Evolutionary conservation across 2,888 invertebrate species (phyloP).

Genomic region (Drosophila hamatofila): DNA sequence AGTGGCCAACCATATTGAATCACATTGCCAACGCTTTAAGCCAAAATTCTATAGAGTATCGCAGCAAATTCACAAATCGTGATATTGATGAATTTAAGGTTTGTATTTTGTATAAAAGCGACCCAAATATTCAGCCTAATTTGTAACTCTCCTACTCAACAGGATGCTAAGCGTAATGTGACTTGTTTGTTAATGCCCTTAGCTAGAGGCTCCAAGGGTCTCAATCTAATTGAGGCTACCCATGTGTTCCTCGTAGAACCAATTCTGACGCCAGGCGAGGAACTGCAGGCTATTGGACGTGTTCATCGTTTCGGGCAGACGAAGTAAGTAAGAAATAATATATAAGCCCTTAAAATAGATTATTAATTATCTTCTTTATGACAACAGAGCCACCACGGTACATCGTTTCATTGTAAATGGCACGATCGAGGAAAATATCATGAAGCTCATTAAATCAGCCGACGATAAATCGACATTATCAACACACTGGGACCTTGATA

Average conservation of each 20-base stretch:
- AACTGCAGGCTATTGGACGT: slow-evolving; percentile 91
- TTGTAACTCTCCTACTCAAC: neutral
- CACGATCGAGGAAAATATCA: slow-evolving; percentile 90
- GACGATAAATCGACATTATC: slow-evolving; percentile 79
- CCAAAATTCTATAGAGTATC: slow-evolving; percentile 74
- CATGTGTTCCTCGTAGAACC: slow-evolving; percentile 92
- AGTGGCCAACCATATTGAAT: slow-evolving; percentile 85
- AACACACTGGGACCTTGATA: slow-evolving; percentile 80
- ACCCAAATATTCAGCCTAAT: neutral
- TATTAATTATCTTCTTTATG: neutral
- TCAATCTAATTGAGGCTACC: slow-evolving; percentile 92
- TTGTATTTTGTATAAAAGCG: neutral
- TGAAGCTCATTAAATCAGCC: slow-evolving; percentile 72
- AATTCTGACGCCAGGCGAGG: slow-evolving; percentile 90
- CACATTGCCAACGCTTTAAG: slow-evolving; percentile 75
- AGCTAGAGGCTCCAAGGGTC: slow-evolving; percentile 90
- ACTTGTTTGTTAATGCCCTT: slow-evolving; percentile 89
- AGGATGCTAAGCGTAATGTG: slow-evolving; percentile 85
- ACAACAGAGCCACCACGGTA: slow-evolving; percentile 87
- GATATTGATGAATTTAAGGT: slow-evolving; percentile 87
- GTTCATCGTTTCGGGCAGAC: slow-evolving; percentile 93
- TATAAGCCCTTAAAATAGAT: neutral
- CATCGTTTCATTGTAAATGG: slow-evolving; percentile 89
- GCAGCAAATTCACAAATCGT: slow-evolving; percentile 80
- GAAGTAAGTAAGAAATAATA: slow-evolving; percentile 85